Conservation (phyloP, 2,888 invertebrate genomes). For the Ommatoiulus sabulosus region DNA sequence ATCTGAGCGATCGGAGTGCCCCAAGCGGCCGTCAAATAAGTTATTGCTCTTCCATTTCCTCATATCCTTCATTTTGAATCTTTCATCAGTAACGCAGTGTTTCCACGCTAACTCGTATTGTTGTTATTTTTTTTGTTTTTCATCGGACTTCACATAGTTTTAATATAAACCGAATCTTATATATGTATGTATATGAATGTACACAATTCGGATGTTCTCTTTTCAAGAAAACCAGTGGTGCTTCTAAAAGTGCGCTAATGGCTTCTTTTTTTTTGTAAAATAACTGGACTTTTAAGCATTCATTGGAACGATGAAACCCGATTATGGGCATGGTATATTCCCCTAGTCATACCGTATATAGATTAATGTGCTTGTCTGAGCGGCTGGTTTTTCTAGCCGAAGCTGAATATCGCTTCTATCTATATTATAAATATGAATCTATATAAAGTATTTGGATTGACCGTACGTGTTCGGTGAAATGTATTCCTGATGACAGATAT, state of each 20-base stretch:
- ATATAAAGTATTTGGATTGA: constrained; percentile 37
- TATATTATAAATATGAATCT: constrained; percentile 39
- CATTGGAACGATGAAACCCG: constrained; percentile 30
- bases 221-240: constrained; percentile 5
- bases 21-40: neutral
- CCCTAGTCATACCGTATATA: constrained; percentile 26
- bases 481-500: constrained; percentile 43
- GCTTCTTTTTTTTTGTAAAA: constrained; percentile 12
- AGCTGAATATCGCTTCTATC: constrained; percentile 30
- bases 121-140: neutral
- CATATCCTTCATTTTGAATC: neutral
- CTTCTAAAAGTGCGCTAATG: neutral
- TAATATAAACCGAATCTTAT: constrained; percentile 39
- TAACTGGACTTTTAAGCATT: neutral
- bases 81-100: neutral
- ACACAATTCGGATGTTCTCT: neutral
- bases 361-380: constrained; percentile 18
- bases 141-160: constrained; percentile 3
- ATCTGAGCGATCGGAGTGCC: neutral
- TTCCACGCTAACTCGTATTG: neutral
- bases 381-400: neutral
- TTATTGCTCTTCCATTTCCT: neutral
- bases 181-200: neutral
- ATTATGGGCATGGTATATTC: constrained; percentile 43
- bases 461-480: constrained; percentile 10